These are phyloP conservation scores for Octodonta nipae DNA, from an alignment of 2,888 invertebrate species.

Conservation along the genomic window DNA sequence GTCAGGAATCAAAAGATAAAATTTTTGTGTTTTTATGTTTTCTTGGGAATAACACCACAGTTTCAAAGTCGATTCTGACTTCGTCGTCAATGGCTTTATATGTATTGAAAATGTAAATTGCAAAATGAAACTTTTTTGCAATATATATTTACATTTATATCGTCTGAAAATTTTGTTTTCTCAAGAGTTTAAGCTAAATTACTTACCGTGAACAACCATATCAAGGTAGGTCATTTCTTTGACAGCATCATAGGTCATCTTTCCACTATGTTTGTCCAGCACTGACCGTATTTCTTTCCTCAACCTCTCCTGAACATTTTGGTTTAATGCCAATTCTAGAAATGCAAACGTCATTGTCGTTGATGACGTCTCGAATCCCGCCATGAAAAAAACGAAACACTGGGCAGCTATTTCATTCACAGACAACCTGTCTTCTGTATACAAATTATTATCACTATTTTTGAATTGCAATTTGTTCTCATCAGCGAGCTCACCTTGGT, in stretches of 20 bases:
- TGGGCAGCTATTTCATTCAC: constrained; percentile 11
- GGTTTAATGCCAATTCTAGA: constrained; percentile 17
- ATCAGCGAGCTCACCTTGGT: constrained; percentile 21
- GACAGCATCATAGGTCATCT: constrained; percentile 18
- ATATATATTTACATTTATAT: too few species aligned
- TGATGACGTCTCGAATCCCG: constrained; percentile 22
- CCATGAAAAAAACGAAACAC: constrained; percentile 18
- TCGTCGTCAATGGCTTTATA: too few species aligned
- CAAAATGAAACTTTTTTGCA: too few species aligned
- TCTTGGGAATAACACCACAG: too few species aligned
- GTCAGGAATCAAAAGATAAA: too few species aligned
- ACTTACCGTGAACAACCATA: constrained; percentile 16
- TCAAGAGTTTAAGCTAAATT: background rate
- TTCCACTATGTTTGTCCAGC: constrained; percentile 13
- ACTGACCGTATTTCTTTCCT: constrained; percentile 16
- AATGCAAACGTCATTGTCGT: constrained; percentile 19
- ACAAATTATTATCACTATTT: constrained; percentile 3
- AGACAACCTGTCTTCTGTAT: constrained; percentile 4
- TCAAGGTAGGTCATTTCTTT: constrained; percentile 21
- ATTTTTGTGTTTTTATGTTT: too few species aligned
- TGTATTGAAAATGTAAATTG: too few species aligned
- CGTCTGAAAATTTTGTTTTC: too few species aligned
- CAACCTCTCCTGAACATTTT: constrained; percentile 17
- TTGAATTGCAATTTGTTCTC: constrained; percentile 12
- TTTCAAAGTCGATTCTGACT: too few species aligned